phyloP scores from a whole-genome alignment of 2,797 vertebrate species.

The Phylloscopus collybita region DNA sequence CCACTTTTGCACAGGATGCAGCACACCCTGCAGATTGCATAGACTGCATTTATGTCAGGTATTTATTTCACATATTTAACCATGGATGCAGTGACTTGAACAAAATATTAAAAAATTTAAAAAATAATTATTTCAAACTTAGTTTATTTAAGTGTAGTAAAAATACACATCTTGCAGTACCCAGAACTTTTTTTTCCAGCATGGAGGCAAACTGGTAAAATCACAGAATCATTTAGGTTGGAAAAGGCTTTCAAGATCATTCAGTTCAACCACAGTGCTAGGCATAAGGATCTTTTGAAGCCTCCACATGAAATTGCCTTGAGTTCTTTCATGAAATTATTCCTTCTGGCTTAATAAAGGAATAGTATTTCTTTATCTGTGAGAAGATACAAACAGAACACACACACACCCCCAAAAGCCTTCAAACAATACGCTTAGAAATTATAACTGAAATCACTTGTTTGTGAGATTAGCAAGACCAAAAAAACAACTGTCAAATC shows the following conservation, averaged over 20 bases:
- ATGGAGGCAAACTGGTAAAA: not conserved
- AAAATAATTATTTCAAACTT: not conserved
- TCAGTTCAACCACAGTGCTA: not conserved
- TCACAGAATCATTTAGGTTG: not conserved
- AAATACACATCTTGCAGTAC: not conserved
- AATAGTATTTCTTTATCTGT: conserved; percentile 11
- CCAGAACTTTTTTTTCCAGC: not conserved
- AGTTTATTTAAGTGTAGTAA: not conserved
- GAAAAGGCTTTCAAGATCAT: not conserved
- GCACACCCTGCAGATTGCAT: not conserved
- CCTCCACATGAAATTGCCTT: not conserved
- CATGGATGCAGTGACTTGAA: not conserved
- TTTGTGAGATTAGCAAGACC: not conserved
- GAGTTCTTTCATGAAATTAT: not conserved
- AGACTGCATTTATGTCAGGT: not conserved
- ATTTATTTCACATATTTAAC: not conserved
- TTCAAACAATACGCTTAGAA: not conserved
- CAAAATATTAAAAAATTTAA: not conserved
- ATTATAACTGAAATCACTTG: not conserved
- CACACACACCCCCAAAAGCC: accelerated
- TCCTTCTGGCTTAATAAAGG: not conserved
- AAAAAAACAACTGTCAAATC: not conserved
- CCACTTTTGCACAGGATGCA: not conserved
- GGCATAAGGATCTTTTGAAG: not conserved
- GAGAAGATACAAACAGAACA: not conserved